These are phyloP conservation scores for Hydrolagus colliei DNA, from an alignment of 2,797 vertebrate species.

Conservation along the genomic window DNA sequence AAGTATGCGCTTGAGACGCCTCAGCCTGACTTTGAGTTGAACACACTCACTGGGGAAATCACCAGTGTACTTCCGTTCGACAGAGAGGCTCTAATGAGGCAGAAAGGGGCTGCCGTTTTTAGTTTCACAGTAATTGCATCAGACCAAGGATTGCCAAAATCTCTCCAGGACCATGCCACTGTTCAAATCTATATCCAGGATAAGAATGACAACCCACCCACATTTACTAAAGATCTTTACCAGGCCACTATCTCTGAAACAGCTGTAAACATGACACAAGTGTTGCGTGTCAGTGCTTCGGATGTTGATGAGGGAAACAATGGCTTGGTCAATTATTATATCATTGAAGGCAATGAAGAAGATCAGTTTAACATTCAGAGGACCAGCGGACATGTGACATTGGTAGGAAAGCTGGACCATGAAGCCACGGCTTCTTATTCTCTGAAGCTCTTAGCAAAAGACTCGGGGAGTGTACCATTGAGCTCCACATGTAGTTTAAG, in stretches of 20 bases:
- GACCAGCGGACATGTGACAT: constrained; percentile 78
- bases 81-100: constrained; percentile 85
- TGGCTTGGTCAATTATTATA: constrained; percentile 73
- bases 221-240: constrained; percentile 91
- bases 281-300: constrained; percentile 85
- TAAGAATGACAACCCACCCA: constrained; percentile 89
- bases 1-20: constrained; percentile 80
- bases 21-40: constrained; percentile 85
- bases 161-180: constrained; percentile 87
- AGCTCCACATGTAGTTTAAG: constrained; percentile 83
- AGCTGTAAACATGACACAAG: constrained; percentile 81
- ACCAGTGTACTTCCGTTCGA: constrained; percentile 81
- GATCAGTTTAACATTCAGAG: constrained; percentile 75
- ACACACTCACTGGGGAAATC: constrained; percentile 76
- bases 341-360: constrained; percentile 84
- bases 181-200: constrained; percentile 91
- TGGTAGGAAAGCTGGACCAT: constrained; percentile 80
- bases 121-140: constrained; percentile 77
- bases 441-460: constrained; percentile 79
- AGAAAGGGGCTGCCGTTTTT: constrained; percentile 81
- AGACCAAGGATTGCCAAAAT: constrained; percentile 87
- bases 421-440: constrained; percentile 81
- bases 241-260: constrained; percentile 88
- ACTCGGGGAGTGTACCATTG: constrained; percentile 67
- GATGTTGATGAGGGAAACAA: constrained; percentile 90